Percentiles rank a stretch among this genome's conserved stretches.
phyloP scores from a whole-genome alignment of 2,888 invertebrate genomes.

The Hydriomena furcata region DNA sequence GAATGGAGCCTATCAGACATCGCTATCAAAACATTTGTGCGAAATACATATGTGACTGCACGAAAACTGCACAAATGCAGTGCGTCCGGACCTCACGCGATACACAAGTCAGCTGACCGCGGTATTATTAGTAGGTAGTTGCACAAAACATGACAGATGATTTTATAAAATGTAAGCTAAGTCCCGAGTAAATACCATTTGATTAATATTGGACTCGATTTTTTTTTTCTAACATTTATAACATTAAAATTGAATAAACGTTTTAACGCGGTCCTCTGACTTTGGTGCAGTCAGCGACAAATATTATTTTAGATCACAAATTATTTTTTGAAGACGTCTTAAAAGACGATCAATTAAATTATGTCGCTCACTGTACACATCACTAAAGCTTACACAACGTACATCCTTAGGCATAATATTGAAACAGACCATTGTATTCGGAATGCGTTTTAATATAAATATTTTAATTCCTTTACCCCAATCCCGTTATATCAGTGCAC shows the following conservation, averaged over 20 bases:
- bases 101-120: slow-evolving; percentile 36
- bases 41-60: slow-evolving; percentile 52
- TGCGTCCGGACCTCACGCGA: background rate
- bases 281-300: slow-evolving; percentile 26
- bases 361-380: slow-evolving; percentile 4
- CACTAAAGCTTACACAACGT: slow-evolving; percentile 41
- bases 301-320: background rate
- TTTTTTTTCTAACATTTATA: slow-evolving; percentile 35
- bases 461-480: slow-evolving; percentile 54
- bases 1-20: slow-evolving; percentile 71
- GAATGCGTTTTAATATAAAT: slow-evolving; percentile 48
- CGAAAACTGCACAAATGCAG: slow-evolving; percentile 34
- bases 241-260: slow-evolving; percentile 31
- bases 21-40: slow-evolving; percentile 68
- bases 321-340: too few species aligned
- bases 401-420: slow-evolving; percentile 49
- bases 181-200: slow-evolving; percentile 36
- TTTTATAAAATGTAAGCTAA: slow-evolving; percentile 32
- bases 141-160: slow-evolving; percentile 26
- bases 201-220: slow-evolving; percentile 34
- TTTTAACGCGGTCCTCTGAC: slow-evolving; percentile 45
- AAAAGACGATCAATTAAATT: too few species aligned
- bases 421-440: slow-evolving; percentile 59
- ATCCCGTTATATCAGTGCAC: slow-evolving; percentile 65
- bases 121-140: slow-evolving; percentile 21